Conservation (phyloP, 2,888 invertebrate species). For the Tanytarsus gracilentus region DNA sequence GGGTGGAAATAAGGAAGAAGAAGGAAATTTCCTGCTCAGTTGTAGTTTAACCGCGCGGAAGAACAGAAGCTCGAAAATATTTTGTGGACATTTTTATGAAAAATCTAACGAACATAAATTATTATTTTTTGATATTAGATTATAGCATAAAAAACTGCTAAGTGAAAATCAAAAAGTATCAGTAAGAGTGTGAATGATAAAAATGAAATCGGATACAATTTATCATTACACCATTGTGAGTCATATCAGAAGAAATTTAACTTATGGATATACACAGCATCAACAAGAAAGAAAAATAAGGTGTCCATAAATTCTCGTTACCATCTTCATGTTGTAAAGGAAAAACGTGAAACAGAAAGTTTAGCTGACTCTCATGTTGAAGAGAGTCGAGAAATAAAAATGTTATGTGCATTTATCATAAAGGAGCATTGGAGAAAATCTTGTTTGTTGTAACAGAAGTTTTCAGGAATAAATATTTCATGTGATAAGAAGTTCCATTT, state of each 20-base stretch:
- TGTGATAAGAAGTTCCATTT: background rate
- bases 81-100: background rate
- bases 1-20: background rate
- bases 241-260: slow-evolving; percentile 1
- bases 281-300: background rate
- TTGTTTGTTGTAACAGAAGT: slow-evolving; percentile 13
- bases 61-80: background rate
- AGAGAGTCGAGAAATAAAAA: slow-evolving; percentile 5
- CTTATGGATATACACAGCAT: background rate
- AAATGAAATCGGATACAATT: slow-evolving; percentile 1
- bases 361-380: background rate
- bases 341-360: background rate
- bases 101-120: background rate
- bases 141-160: background rate
- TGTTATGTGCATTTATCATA: slow-evolving; percentile 26
- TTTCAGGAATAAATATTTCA: slow-evolving; percentile 14
- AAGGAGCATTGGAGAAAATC: background rate
- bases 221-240: background rate
- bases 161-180: background rate
- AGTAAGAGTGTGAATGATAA: background rate
- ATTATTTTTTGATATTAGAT: background rate
- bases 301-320: slow-evolving; percentile 23
- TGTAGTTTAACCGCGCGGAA: background rate
- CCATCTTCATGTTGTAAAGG: background rate
- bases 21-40: background rate